A percentile compares a stretch with the other conserved stretches of the same genome.
Evolutionary conservation across 2,888 invertebrate species (phyloP).

Genomic region (Nipponacmea schrenckii): DNA sequence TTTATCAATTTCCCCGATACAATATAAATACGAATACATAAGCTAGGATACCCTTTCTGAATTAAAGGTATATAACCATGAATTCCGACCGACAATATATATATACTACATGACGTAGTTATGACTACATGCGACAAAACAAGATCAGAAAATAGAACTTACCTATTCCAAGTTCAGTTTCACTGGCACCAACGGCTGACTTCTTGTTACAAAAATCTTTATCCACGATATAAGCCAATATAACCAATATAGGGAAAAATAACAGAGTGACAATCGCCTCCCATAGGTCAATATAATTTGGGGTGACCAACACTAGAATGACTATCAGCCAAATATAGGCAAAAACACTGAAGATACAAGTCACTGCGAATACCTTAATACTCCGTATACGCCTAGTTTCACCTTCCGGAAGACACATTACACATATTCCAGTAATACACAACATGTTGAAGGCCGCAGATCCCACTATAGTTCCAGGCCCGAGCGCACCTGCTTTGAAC

Average conservation of each 20-base stretch:
- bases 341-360: constrained; percentile 69
- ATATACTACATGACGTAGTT: too few species aligned
- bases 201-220: constrained; percentile 58
- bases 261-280: constrained; percentile 73
- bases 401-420: constrained; percentile 68
- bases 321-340: constrained; percentile 75
- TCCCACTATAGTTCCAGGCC: constrained; percentile 73
- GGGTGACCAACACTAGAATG: constrained; percentile 69
- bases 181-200: constrained; percentile 25
- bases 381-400: constrained; percentile 68
- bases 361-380: constrained; percentile 69
- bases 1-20: too few species aligned
- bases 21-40: too few species aligned
- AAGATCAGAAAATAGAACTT: constrained; percentile 21
- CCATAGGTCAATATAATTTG: constrained; percentile 71
- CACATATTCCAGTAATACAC: constrained; percentile 72
- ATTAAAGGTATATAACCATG: too few species aligned
- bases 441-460: constrained; percentile 74
- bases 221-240: constrained; percentile 72
- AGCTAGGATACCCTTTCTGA: too few species aligned
- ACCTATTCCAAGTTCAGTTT: constrained; percentile 43
- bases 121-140: too few species aligned
- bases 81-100: too few species aligned
- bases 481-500: constrained; percentile 70
- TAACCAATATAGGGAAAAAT: constrained; percentile 72